Evolutionary conservation across 2,797 vertebrate species (phyloP).

Genomic region (Sebastes baramenuke): DNA sequence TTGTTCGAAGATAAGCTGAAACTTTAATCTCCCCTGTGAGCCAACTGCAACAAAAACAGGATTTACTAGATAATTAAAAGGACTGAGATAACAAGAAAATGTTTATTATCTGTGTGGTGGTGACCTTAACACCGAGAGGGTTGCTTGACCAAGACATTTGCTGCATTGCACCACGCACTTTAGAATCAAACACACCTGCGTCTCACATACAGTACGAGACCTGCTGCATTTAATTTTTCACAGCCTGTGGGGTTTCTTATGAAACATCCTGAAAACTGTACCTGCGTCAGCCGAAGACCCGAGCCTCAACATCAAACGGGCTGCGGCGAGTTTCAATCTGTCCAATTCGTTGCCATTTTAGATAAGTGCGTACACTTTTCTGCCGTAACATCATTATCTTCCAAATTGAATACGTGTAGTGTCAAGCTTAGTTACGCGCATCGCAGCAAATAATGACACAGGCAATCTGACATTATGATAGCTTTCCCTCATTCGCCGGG

Average conservation of each 20-base stretch:
- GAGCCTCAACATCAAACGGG: not conserved
- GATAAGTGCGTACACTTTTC: constrained; percentile 26
- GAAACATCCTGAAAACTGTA: constrained; percentile 18
- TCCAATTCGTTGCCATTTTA: constrained; percentile 10
- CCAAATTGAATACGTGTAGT: constrained; percentile 49
- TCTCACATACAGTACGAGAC: not conserved
- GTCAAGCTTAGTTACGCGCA: constrained; percentile 34
- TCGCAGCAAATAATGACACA: constrained; percentile 41
- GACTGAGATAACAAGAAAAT: not conserved
- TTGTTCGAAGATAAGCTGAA: constrained; percentile 36
- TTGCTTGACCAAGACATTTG: constrained; percentile 17
- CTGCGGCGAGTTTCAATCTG: not conserved
- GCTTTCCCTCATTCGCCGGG: constrained; percentile 52
- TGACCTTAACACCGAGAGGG: not conserved
- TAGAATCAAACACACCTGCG: constrained; percentile 3
- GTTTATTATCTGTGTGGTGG: not conserved
- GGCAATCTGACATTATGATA: constrained; percentile 34
- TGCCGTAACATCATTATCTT: constrained; percentile 45
- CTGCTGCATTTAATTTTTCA: not conserved
- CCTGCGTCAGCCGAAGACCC: not conserved
- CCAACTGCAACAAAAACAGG: not conserved
- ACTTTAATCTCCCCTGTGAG: constrained; percentile 16
- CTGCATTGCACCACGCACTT: constrained; percentile 40
- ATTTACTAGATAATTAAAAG: not conserved
- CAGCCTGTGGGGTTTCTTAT: constrained; percentile 9